These are phyloP conservation scores for Lerema accius DNA, from an alignment of 1,140 invertebrate genomes.

Conservation along the genomic window DNA sequence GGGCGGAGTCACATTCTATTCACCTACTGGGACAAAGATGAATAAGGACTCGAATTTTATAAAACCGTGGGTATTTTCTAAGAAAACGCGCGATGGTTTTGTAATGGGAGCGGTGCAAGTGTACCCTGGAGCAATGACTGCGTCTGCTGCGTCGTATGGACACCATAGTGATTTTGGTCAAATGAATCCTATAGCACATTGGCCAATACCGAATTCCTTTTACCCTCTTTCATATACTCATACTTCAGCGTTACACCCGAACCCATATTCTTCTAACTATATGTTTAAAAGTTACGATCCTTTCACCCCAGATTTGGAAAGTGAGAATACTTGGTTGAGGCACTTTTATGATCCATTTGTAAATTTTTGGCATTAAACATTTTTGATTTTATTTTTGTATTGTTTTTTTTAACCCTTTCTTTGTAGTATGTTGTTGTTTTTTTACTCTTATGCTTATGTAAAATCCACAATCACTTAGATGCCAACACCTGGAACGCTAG, in stretches of 20 bases:
- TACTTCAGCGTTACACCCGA: not conserved
- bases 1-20: constrained; percentile 47
- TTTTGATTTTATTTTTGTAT: too few species aligned
- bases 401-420: too few species aligned
- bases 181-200: constrained; percentile 23
- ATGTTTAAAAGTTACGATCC: constrained; percentile 30
- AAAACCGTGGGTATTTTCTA: constrained; percentile 35
- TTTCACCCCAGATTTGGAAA: constrained; percentile 25
- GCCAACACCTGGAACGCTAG: too few species aligned
- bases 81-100: constrained; percentile 38
- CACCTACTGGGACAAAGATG: constrained; percentile 19
- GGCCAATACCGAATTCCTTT: constrained; percentile 35
- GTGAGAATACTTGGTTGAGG: constrained; percentile 41
- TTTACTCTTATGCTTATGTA: too few species aligned
- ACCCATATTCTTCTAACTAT: constrained; percentile 39
- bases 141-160: constrained; percentile 9
- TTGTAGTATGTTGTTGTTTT: too few species aligned
- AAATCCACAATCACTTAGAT: too few species aligned
- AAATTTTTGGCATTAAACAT: constrained; percentile 50
- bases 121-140: constrained; percentile 41
- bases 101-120: constrained; percentile 42
- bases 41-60: constrained; percentile 29
- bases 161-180: not conserved
- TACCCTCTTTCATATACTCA: constrained; percentile 7
- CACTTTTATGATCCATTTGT: constrained; percentile 52